phyloP scores from a whole-genome alignment of 2,797 vertebrate species.

The Onychomys leucogaster region DNA sequence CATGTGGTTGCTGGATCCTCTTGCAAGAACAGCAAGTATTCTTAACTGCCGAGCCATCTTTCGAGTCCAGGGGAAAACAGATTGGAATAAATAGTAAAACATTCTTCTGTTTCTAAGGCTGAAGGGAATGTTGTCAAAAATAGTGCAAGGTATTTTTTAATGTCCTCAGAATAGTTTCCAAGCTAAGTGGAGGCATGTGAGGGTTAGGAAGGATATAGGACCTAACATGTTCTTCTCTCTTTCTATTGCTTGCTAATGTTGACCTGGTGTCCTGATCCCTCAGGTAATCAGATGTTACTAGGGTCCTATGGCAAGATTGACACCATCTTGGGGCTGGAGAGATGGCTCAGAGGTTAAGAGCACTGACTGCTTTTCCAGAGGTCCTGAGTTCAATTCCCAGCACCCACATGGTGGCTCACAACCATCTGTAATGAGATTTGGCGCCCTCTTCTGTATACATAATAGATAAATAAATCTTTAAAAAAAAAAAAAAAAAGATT shows the following conservation, averaged over 20 bases:
- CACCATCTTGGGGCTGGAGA: too few species aligned
- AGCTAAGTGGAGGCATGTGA: not conserved
- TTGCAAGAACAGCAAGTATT: not conserved
- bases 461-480: too few species aligned
- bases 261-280: not conserved
- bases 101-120: not conserved
- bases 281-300: not conserved
- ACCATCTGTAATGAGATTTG: too few species aligned
- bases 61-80: not conserved
- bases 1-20: not conserved
- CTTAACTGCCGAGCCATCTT: not conserved
- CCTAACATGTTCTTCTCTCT: not conserved
- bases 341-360: too few species aligned
- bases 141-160: not conserved
- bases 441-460: too few species aligned
- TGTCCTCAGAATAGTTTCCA: not conserved
- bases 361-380: too few species aligned
- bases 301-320: not conserved
- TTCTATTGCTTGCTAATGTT: not conserved
- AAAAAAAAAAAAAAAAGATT: too few species aligned
- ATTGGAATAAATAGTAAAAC: not conserved
- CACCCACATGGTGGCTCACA: too few species aligned
- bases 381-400: too few species aligned
- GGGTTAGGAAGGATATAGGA: not conserved
- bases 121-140: not conserved